Evolutionary conservation across 2,888 invertebrate species (phyloP).

Genomic region (Phanerotoma sp.): DNA sequence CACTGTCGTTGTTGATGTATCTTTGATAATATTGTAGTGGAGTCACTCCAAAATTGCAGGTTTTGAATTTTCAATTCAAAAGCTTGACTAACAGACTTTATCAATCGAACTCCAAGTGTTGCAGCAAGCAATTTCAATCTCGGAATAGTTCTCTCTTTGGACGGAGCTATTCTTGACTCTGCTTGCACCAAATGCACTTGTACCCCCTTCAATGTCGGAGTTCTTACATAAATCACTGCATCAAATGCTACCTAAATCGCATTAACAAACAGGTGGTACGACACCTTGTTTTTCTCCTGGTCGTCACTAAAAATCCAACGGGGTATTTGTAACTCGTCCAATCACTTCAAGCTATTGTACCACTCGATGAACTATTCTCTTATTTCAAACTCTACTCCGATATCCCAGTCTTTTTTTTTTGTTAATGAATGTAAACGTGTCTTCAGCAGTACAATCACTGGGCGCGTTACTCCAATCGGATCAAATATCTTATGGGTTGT

Average conservation of each 20-base stretch:
- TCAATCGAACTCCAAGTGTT: neutral
- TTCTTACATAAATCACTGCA: constrained; percentile 34
- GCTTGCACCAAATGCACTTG: constrained; percentile 36
- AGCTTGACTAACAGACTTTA: neutral
- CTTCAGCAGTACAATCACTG: constrained; percentile 31
- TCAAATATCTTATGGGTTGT: constrained; percentile 32
- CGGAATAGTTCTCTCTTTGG: constrained; percentile 39
- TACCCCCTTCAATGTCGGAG: constrained; percentile 20
- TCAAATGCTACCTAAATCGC: constrained; percentile 39
- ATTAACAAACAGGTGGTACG: too few relatives aligned
- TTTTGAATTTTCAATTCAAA: neutral
- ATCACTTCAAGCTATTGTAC: constrained; percentile 11
- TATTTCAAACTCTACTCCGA: constrained; percentile 18
- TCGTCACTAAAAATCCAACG: too few relatives aligned
- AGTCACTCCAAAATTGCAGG: too few relatives aligned
- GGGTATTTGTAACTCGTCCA: neutral
- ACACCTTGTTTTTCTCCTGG: too few relatives aligned
- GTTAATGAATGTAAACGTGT: too few relatives aligned
- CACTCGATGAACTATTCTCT: constrained; percentile 29
- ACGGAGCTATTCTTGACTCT: constrained; percentile 40
- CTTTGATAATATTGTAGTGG: neutral
- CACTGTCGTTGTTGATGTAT: neutral
- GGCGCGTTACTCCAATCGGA: constrained; percentile 31
- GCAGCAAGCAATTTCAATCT: constrained; percentile 17
- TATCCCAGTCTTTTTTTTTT: constrained; percentile 25